Conservation (phyloP, 1,140 invertebrate genomes). For the Orius laevigatus region DNA sequence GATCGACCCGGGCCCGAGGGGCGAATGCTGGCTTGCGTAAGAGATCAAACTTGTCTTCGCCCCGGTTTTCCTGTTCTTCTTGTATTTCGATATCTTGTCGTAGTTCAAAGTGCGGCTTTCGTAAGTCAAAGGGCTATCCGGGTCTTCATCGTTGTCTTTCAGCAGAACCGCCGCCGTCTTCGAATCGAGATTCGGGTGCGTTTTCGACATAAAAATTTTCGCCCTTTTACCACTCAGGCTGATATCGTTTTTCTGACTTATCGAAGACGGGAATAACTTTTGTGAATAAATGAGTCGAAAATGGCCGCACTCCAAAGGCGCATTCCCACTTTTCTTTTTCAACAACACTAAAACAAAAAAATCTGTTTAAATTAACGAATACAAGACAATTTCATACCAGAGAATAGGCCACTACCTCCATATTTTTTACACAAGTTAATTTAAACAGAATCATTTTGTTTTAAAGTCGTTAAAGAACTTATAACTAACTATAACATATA, state of each 20-base stretch:
- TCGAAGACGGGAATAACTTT: background rate
- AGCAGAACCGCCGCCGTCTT: background rate
- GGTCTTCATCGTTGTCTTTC: background rate
- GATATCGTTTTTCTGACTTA: background rate
- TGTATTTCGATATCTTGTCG: slow-evolving; percentile 8
- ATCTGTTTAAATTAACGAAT: too few species aligned
- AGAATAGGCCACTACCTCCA: too few species aligned
- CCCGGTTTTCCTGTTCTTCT: background rate
- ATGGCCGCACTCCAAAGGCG: slow-evolving; percentile 31
- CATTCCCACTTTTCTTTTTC: slow-evolving; percentile 47
- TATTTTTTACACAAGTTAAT: too few species aligned
- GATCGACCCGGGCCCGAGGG: too few species aligned
- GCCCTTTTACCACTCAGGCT: background rate
- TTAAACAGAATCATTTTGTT: too few species aligned
- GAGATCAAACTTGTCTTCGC: too few species aligned
- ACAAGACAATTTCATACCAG: too few species aligned
- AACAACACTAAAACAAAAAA: too few species aligned
- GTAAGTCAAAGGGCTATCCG: background rate
- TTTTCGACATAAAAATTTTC: background rate
- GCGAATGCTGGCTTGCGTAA: too few species aligned
- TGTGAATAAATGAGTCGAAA: slow-evolving; percentile 5
- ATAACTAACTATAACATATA: too few species aligned
- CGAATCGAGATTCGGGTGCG: background rate
- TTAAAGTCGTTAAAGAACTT: too few species aligned
- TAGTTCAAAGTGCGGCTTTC: slow-evolving; percentile 4